Conservation (phyloP, 1,140 invertebrate species). For the Trachelipus rathkii region DNA sequence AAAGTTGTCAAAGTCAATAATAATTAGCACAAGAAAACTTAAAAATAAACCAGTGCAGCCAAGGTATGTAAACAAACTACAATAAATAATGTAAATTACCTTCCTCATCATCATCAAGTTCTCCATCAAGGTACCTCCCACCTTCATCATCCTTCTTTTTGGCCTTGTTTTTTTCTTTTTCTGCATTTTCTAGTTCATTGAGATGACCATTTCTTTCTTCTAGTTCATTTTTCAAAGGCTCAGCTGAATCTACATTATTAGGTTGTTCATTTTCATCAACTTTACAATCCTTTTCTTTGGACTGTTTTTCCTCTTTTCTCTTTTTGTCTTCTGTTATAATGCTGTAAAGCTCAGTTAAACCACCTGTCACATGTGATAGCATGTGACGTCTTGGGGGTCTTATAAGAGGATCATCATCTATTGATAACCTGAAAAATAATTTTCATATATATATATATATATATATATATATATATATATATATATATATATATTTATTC, state of each 20-base stretch:
- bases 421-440: slow-evolving; percentile 38
- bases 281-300: slow-evolving; percentile 33
- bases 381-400: slow-evolving; percentile 42
- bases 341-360: slow-evolving; percentile 34
- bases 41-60: too few relatives aligned
- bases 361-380: slow-evolving; percentile 41
- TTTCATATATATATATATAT: too few relatives aligned
- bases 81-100: slow-evolving; percentile 7
- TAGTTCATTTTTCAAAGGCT: neutral
- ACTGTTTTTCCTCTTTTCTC: too few relatives aligned
- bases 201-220: slow-evolving; percentile 6
- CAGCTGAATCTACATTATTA: slow-evolving; percentile 30
- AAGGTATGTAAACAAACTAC: too few relatives aligned
- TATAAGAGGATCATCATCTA: slow-evolving; percentile 42
- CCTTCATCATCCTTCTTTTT: slow-evolving; percentile 37
- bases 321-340: slow-evolving; percentile 29
- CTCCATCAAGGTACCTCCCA: slow-evolving; percentile 9
- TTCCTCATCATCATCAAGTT: slow-evolving; percentile 23
- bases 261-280: slow-evolving; percentile 28
- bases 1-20: too few relatives aligned
- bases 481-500: too few relatives aligned
- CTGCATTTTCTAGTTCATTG: slow-evolving; percentile 16
- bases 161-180: slow-evolving; percentile 25
- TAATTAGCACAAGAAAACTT: too few relatives aligned
- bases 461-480: too few relatives aligned